Percentiles rank a stretch among this genome's conserved stretches.
Conservation (phyloP, 2,113 vertebrate genomes). For the Panthera tigris region DNA sequence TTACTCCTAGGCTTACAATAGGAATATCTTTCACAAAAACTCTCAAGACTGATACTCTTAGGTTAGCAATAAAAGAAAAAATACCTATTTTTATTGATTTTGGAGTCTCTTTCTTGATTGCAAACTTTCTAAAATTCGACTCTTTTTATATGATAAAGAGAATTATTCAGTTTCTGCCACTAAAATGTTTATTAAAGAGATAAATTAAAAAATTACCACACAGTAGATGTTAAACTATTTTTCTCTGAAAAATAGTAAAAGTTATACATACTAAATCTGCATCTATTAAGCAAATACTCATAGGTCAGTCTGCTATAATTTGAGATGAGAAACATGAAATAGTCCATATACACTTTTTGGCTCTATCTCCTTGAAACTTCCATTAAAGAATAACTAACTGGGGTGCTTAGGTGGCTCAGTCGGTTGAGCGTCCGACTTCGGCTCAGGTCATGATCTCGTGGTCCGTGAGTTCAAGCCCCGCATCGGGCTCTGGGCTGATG, state of each 20-base stretch:
- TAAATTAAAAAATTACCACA: background rate
- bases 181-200: background rate
- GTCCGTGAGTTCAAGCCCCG: too few relatives aligned
- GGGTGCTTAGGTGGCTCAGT: too few relatives aligned
- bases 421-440: too few relatives aligned
- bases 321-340: background rate
- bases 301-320: background rate
- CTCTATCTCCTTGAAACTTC: background rate
- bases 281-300: background rate
- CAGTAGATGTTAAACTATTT: background rate
- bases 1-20: background rate
- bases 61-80: background rate
- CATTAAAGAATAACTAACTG: background rate
- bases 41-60: background rate
- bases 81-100: background rate
- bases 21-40: background rate
- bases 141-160: background rate
- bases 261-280: background rate
- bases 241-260: background rate
- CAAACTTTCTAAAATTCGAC: background rate
- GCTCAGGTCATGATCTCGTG: too few relatives aligned
- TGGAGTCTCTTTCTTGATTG: background rate
- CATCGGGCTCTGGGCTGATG: accelerated
- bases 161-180: background rate
- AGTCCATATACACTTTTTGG: background rate